Conservation (phyloP, 2,797 vertebrate genomes). For the Sus cebifrons region DNA sequence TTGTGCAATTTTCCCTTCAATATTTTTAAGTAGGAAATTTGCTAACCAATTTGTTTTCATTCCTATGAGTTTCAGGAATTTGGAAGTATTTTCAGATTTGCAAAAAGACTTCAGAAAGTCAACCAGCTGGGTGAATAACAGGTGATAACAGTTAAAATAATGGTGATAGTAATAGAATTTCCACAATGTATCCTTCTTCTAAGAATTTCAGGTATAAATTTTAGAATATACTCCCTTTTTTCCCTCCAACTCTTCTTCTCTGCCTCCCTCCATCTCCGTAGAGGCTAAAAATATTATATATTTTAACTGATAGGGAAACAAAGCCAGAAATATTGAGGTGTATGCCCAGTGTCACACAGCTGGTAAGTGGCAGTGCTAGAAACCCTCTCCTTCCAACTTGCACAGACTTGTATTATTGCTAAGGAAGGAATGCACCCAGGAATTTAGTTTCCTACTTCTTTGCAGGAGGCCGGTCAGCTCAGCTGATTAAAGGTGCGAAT, state of each 20-base stretch:
- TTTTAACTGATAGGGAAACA: background rate
- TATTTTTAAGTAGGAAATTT: conserved; percentile 84
- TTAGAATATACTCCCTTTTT: background rate
- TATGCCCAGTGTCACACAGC: background rate
- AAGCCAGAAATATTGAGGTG: background rate
- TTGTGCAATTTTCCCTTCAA: conserved; percentile 82
- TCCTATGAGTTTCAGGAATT: conserved; percentile 78
- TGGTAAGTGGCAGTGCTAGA: background rate
- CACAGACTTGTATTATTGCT: conserved; percentile 48
- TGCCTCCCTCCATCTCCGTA: background rate
- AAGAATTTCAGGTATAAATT: background rate
- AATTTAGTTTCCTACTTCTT: conserved; percentile 77
- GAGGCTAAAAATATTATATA: background rate
- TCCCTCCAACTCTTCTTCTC: background rate
- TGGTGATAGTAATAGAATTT: conserved; percentile 22
- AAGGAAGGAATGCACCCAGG: conserved; percentile 18
- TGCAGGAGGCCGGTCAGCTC: conserved; percentile 21
- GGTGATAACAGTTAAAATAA: conserved; percentile 58
- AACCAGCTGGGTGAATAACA: conserved; percentile 8
- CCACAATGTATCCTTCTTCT: conserved; percentile 30
- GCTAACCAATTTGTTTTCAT: conserved; percentile 84
- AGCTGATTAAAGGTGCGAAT: conserved; percentile 43
- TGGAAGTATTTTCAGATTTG: conserved; percentile 53
- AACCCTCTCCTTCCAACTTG: background rate
- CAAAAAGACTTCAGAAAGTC: conserved; percentile 58